These are phyloP conservation scores for Butastur rufipennis DNA, from an alignment of 2,113 vertebrate species.

Conservation along the genomic window DNA sequence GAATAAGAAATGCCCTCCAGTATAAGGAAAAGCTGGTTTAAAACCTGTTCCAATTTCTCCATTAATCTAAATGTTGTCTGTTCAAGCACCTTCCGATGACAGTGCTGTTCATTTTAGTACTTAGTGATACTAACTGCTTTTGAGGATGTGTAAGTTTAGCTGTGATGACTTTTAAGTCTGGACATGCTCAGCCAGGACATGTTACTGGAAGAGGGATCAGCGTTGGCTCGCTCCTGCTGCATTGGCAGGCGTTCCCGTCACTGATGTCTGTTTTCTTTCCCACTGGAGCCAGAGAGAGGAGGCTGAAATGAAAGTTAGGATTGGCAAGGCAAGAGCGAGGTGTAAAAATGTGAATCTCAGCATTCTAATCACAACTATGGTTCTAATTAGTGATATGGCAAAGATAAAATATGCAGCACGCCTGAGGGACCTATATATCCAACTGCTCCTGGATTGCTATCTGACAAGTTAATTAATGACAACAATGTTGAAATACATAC, in stretches of 20 bases:
- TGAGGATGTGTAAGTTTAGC: background rate
- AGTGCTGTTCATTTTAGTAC: background rate
- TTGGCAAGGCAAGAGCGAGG: background rate
- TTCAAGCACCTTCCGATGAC: background rate
- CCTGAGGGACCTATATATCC: background rate
- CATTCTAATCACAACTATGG: background rate
- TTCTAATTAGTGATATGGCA: background rate
- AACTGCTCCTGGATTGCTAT: background rate
- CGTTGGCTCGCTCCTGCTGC: background rate
- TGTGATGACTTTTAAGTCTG: background rate
- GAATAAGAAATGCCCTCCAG: background rate
- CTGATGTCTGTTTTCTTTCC: background rate
- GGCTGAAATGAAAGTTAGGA: background rate
- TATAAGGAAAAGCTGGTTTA: background rate
- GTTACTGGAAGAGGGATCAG: background rate
- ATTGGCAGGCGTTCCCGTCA: background rate
- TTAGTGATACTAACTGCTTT: background rate
- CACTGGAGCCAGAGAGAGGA: background rate
- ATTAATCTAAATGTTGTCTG: background rate
- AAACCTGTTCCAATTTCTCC: background rate
- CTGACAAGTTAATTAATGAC: constrained; percentile 35
- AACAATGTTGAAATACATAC: background rate
- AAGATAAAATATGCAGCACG: background rate
- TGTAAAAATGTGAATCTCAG: background rate
- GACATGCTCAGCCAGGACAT: background rate